These are phyloP conservation scores for Octomys mimax DNA, from an alignment of 2,797 vertebrate genomes.

Conservation along the genomic window DNA sequence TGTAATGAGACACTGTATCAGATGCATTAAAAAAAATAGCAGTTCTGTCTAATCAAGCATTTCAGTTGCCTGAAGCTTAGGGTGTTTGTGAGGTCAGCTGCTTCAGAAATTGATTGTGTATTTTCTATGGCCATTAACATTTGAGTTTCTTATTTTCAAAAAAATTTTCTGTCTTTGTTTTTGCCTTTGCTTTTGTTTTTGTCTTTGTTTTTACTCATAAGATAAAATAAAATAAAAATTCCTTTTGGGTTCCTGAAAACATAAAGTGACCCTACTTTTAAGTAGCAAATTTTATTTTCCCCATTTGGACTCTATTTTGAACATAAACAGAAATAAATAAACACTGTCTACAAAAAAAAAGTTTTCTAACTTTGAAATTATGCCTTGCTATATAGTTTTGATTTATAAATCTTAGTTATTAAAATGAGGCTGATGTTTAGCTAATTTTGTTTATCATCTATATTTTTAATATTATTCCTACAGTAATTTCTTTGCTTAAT, in stretches of 20 bases:
- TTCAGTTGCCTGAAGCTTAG: not conserved
- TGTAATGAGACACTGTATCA: no score
- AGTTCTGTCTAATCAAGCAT: not conserved
- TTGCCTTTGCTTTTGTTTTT: no score
- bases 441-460: not conserved
- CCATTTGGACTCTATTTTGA: not conserved
- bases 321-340: no score
- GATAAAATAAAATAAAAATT: not conserved
- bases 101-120: not conserved
- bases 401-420: not conserved
- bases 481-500: not conserved
- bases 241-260: not conserved
- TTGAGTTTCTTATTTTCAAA: slow-evolving; percentile 11
- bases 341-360: no score
- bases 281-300: not conserved
- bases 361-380: slow-evolving; percentile 38
- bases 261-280: not conserved
- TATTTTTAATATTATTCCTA: not conserved
- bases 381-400: not conserved
- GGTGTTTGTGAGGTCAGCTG: not conserved
- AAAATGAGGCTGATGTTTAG: slow-evolving; percentile 4
- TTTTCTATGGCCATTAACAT: not conserved
- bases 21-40: no score
- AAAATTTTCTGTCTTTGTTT: not conserved
- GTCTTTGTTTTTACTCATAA: no score